phyloP scores from a whole-genome alignment of 2,888 invertebrate genomes.

The Tupiocoris notatus region DNA sequence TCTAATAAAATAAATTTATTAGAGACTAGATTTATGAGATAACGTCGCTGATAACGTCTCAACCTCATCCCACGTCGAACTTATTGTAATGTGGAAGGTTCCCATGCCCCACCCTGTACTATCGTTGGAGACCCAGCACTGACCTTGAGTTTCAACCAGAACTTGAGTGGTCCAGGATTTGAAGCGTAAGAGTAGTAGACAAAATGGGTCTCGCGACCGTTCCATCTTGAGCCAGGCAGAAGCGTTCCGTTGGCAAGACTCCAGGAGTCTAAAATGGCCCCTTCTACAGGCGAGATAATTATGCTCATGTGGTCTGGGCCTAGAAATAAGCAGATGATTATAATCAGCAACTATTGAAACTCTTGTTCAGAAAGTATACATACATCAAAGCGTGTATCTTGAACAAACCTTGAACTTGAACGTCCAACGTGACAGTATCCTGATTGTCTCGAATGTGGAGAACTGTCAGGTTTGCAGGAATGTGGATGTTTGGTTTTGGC shows the following conservation, averaged over 20 bases:
- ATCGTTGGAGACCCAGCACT: too few species aligned
- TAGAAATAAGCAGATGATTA: too few species aligned
- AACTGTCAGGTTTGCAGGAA: conserved; percentile 45
- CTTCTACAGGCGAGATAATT: conserved; percentile 62
- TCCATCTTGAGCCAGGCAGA: conserved; percentile 59
- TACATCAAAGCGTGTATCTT: too few species aligned
- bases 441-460: background rate
- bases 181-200: conserved; percentile 67
- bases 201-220: conserved; percentile 64
- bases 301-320: conserved; percentile 69
- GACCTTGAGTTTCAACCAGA: conserved; percentile 64
- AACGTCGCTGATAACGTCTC: too few species aligned
- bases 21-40: too few species aligned
- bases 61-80: too few species aligned
- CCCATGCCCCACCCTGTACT: too few species aligned
- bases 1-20: too few species aligned
- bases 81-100: too few species aligned
- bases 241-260: conserved; percentile 60
- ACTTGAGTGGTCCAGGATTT: conserved; percentile 60
- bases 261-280: conserved; percentile 61
- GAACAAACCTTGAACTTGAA: conserved; percentile 52
- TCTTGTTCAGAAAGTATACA: too few species aligned
- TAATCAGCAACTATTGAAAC: too few species aligned
- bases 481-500: conserved; percentile 57
- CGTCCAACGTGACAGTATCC: conserved; percentile 57